Conservation (phyloP, 2,888 invertebrate genomes). For the Hyalella azteca region DNA sequence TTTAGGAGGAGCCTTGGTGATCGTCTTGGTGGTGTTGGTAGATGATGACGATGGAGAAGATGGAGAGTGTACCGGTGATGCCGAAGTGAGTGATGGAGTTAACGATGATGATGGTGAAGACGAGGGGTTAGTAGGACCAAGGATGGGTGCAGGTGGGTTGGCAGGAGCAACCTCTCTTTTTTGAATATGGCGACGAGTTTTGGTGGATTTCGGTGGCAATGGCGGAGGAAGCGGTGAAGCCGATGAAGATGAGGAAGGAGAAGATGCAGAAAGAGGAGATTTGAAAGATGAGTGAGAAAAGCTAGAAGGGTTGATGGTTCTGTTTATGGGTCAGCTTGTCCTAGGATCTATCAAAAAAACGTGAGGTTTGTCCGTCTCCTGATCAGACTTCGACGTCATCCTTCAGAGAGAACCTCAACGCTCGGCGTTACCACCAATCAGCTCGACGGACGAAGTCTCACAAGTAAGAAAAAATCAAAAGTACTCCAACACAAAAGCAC, state of each 20-base stretch:
- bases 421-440: background rate
- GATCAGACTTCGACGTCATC: slow-evolving; percentile 37
- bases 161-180: background rate
- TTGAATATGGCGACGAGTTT: slow-evolving; percentile 1
- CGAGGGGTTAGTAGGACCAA: background rate
- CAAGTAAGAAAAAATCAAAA: slow-evolving; percentile 33
- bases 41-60: slow-evolving; percentile 35
- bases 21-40: slow-evolving; percentile 38
- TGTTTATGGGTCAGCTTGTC: slow-evolving; percentile 36
- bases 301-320: slow-evolving; percentile 18
- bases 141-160: background rate
- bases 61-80: slow-evolving; percentile 16
- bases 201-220: background rate
- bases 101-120: slow-evolving; percentile 17
- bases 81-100: slow-evolving; percentile 12
- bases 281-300: slow-evolving; percentile 22
- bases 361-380: slow-evolving; percentile 21
- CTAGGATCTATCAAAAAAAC: slow-evolving; percentile 36
- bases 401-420: background rate
- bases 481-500: slow-evolving; percentile 5
- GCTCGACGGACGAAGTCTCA: background rate
- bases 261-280: slow-evolving; percentile 20
- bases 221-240: slow-evolving; percentile 23
- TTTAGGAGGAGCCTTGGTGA: slow-evolving; percentile 29
- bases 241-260: slow-evolving; percentile 34